Percentiles rank a stretch among this genome's conserved stretches.
phyloP scores from a whole-genome alignment of 2,888 invertebrate genomes.

The Nematopogon swammerdamellus region DNA sequence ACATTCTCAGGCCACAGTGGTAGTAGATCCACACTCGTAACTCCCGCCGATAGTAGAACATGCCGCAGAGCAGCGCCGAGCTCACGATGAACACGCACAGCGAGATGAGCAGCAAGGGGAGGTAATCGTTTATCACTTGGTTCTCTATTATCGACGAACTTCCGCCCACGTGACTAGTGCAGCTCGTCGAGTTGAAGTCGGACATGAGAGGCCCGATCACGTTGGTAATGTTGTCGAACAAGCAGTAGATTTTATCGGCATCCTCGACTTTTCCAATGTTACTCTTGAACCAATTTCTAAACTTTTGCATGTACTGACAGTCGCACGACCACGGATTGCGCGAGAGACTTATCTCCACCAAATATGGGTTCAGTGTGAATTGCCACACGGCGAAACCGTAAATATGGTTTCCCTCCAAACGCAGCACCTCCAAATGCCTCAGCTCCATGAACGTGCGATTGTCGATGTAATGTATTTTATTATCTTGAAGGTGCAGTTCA shows the following conservation, averaged over 20 bases:
- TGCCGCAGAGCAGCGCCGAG: constrained; percentile 71
- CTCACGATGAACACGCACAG: constrained; percentile 75
- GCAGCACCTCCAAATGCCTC: constrained; percentile 78
- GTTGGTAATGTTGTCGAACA: constrained; percentile 70
- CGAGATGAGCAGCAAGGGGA: constrained; percentile 74
- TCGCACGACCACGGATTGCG: constrained; percentile 91
- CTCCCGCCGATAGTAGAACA: constrained; percentile 78
- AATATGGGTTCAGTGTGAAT: constrained; percentile 76
- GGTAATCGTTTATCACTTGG: constrained; percentile 77
- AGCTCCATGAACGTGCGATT: constrained; percentile 81
- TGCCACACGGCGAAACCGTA: constrained; percentile 84
- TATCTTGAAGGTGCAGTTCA: constrained; percentile 85
- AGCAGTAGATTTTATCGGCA: constrained; percentile 71
- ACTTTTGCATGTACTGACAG: constrained; percentile 77
- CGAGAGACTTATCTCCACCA: constrained; percentile 80
- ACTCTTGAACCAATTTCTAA: constrained; percentile 74
- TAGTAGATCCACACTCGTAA: constrained; percentile 84
- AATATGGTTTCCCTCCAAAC: constrained; percentile 81
- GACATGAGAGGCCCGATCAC: constrained; percentile 66
- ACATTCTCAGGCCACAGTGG: constrained; percentile 80
- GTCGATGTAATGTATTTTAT: constrained; percentile 77
- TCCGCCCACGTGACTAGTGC: constrained; percentile 69
- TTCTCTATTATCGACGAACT: constrained; percentile 70
- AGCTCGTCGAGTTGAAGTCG: constrained; percentile 77
- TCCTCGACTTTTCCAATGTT: constrained; percentile 81